phyloP scores from a whole-genome alignment of 35 echinoderm and acorn worm species.

The Anneissia japonica region DNA sequence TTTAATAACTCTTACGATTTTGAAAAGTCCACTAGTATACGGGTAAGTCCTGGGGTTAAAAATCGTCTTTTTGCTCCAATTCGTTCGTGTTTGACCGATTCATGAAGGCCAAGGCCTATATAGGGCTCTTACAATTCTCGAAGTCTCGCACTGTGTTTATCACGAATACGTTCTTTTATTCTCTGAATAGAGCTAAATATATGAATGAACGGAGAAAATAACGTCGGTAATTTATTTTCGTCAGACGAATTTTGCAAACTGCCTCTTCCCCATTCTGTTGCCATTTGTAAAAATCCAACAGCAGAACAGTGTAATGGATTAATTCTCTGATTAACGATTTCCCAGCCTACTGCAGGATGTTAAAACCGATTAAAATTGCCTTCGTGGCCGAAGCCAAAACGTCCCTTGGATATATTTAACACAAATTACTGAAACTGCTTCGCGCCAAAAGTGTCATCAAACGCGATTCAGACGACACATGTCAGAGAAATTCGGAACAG shows the following conservation, averaged over 20 bases:
- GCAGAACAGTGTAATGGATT: not conserved
- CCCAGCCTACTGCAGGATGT: not conserved
- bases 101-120: too few species aligned
- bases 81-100: too few species aligned
- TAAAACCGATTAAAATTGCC: constrained; percentile 1
- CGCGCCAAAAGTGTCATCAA: constrained; percentile 1
- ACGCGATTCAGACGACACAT: constrained; percentile 1
- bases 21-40: too few species aligned
- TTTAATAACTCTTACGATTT: too few species aligned
- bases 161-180: too few species aligned
- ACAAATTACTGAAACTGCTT: not conserved
- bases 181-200: too few species aligned
- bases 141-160: too few species aligned
- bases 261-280: not conserved
- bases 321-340: not conserved
- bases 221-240: not conserved
- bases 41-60: too few species aligned
- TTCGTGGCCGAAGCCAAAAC: not conserved
- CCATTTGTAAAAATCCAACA: not conserved
- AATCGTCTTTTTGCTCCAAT: too few species aligned
- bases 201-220: too few species aligned
- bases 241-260: not conserved
- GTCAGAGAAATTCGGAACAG: not conserved
- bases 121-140: too few species aligned
- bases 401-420: constrained; percentile 1